phyloP scores from a whole-genome alignment of 2,113 vertebrate species.

The Saiga tatarica region DNA sequence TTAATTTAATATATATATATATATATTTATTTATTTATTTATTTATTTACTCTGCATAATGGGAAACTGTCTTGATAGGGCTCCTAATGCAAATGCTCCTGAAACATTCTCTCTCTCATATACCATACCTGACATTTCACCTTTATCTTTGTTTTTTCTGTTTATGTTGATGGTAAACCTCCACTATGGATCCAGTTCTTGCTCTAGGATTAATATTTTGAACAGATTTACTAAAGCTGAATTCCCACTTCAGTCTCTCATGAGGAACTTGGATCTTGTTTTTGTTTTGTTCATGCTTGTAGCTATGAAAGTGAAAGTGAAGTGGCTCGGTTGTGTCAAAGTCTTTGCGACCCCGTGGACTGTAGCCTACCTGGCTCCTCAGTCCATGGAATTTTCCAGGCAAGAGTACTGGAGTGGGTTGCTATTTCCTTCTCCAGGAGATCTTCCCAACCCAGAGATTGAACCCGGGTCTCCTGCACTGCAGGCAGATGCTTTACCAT shows the following conservation, averaged over 20 bases:
- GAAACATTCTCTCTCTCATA: neutral
- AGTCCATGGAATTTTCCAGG: no score
- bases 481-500: no score
- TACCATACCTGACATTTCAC: neutral
- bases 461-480: no score
- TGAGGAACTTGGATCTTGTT: neutral
- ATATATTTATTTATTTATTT: no score
- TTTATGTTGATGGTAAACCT: neutral
- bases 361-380: no score
- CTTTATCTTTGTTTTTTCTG: neutral
- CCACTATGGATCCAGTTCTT: neutral
- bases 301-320: neutral
- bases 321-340: rapidly evolving
- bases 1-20: neutral
- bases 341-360: no score
- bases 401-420: no score
- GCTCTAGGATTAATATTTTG: neutral
- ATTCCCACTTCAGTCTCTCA: neutral
- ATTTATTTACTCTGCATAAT: neutral
- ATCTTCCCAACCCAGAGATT: no score
- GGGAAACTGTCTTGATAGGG: neutral
- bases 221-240: neutral
- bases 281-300: neutral
- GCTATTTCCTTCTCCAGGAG: no score
- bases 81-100: neutral